Percentiles rank a stretch among this genome's conserved stretches.
Conservation (phyloP, 2,888 invertebrate species). For the Rhamphomyia laevipes region DNA sequence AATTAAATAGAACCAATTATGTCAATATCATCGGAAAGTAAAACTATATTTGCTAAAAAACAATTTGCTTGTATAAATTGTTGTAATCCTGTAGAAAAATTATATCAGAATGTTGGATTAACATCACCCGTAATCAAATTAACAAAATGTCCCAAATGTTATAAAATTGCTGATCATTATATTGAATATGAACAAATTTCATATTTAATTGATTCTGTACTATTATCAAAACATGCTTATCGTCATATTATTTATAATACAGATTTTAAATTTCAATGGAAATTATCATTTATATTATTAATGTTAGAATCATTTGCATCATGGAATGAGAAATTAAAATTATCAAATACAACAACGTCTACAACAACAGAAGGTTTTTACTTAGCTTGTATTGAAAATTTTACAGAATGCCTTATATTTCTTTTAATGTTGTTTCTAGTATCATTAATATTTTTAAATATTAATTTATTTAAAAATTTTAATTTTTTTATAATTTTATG, state of each 20-base stretch:
- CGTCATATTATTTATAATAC: slow-evolving; percentile 76
- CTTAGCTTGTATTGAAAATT: slow-evolving; percentile 42
- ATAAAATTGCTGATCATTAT: slow-evolving; percentile 72
- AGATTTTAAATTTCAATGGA: slow-evolving; percentile 65
- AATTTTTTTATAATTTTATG: slow-evolving; percentile 30
- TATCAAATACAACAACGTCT: slow-evolving; percentile 27
- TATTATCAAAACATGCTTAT: slow-evolving; percentile 71
- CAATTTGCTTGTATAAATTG: slow-evolving; percentile 52
- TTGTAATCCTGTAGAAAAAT: slow-evolving; percentile 46
- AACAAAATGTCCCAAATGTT: slow-evolving; percentile 63
- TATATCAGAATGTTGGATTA: slow-evolving; percentile 58
- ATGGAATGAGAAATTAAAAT: slow-evolving; percentile 40
- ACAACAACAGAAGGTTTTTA: slow-evolving; percentile 40
- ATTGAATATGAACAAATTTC: slow-evolving; percentile 85
- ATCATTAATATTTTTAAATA: background rate
- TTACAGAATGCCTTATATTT: slow-evolving; percentile 31
- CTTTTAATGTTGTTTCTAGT: background rate
- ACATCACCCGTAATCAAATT: slow-evolving; percentile 57
- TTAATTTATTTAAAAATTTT: background rate
- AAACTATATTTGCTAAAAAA: too few relatives aligned
- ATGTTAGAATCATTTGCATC: slow-evolving; percentile 70
- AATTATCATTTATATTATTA: slow-evolving; percentile 62
- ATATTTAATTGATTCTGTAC: slow-evolving; percentile 70
- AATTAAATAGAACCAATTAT: too few relatives aligned
- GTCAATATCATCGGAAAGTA: too few relatives aligned